Percentiles rank a stretch among this genome's conserved stretches.
Conservation (phyloP, 1,140 invertebrate species). For the Drosophila ironensis region DNA sequence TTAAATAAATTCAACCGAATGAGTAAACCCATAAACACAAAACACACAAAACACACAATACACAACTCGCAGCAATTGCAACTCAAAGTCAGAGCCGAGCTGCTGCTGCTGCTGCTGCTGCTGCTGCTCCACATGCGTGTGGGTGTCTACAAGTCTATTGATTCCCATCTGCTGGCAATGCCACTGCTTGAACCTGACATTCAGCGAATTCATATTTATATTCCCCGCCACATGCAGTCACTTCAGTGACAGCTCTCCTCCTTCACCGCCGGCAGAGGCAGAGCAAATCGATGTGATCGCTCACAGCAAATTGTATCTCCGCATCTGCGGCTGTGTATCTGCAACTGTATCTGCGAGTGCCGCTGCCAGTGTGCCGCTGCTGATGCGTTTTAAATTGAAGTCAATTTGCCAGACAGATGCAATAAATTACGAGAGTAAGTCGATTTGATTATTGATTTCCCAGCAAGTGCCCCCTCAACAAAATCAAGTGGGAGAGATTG, state of each 20-base stretch:
- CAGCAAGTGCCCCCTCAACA: neutral
- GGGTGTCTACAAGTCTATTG: constrained; percentile 36
- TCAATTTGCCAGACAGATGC: constrained; percentile 52
- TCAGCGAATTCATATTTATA: constrained; percentile 47
- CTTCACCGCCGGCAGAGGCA: constrained; percentile 29
- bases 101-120: constrained; percentile 54
- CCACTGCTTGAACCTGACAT: constrained; percentile 74
- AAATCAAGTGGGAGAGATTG: neutral
- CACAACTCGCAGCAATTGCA: constrained; percentile 47
- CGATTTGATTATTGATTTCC: constrained; percentile 68
- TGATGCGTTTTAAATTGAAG: constrained; percentile 77
- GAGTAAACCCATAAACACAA: constrained; percentile 18
- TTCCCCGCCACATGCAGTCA: constrained; percentile 15
- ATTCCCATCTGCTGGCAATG: constrained; percentile 39
- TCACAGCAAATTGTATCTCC: constrained; percentile 7
- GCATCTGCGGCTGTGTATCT: constrained; percentile 1
- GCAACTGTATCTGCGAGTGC: constrained; percentile 11
- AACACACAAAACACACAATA: constrained; percentile 12
- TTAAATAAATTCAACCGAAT: constrained; percentile 42
- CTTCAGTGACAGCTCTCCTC: no score
- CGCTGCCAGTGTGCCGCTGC: constrained; percentile 1
- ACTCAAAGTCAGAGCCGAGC: constrained; percentile 62
- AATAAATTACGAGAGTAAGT: constrained; percentile 59
- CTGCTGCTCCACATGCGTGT: constrained; percentile 45
- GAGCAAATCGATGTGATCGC: constrained; percentile 30